A percentile compares a stretch with the other conserved stretches of the same genome.
Evolutionary conservation across 2,888 invertebrate genomes (phyloP).

Genomic region (Craniophora ligustri): DNA sequence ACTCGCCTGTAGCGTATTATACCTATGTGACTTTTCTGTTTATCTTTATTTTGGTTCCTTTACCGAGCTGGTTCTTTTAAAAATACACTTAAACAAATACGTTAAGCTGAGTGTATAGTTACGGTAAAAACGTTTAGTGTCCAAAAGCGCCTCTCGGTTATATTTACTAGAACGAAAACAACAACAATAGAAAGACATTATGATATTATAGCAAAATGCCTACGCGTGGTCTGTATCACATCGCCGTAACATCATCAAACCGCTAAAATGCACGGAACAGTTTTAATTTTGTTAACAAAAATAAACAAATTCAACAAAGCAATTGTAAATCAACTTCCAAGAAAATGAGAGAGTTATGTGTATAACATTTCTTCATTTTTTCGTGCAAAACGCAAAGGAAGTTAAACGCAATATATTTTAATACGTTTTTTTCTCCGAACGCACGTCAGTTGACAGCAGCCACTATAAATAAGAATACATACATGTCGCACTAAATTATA

Average conservation of each 20-base stretch:
- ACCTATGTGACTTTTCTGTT: constrained; percentile 6
- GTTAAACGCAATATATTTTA: constrained; percentile 60
- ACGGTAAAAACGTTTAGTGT: neutral
- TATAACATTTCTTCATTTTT: constrained; percentile 55
- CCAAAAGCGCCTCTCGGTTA: neutral
- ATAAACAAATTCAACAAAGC: constrained; percentile 62
- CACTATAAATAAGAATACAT: constrained; percentile 58
- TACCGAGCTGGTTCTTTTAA: neutral
- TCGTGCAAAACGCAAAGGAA: constrained; percentile 52
- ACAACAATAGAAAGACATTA: constrained; percentile 22
- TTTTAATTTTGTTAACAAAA: constrained; percentile 58
- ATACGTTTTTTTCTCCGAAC: constrained; percentile 56
- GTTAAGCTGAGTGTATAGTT: neutral
- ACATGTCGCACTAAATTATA: constrained; percentile 50
- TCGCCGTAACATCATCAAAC: constrained; percentile 57
- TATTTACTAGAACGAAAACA: neutral
- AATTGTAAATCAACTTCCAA: constrained; percentile 64
- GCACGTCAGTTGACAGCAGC: constrained; percentile 49
- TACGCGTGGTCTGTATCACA: constrained; percentile 42
- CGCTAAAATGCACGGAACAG: constrained; percentile 50
- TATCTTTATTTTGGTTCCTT: constrained; percentile 14
- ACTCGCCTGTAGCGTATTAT: constrained; percentile 17
- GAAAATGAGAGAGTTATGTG: constrained; percentile 61
- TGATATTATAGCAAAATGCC: neutral
- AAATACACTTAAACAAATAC: neutral